A percentile compares a stretch with the other conserved stretches of the same genome.
These are phyloP conservation scores for Tursiops truncatus DNA, from an alignment of 2,113 vertebrate species.

Conservation along the genomic window DNA sequence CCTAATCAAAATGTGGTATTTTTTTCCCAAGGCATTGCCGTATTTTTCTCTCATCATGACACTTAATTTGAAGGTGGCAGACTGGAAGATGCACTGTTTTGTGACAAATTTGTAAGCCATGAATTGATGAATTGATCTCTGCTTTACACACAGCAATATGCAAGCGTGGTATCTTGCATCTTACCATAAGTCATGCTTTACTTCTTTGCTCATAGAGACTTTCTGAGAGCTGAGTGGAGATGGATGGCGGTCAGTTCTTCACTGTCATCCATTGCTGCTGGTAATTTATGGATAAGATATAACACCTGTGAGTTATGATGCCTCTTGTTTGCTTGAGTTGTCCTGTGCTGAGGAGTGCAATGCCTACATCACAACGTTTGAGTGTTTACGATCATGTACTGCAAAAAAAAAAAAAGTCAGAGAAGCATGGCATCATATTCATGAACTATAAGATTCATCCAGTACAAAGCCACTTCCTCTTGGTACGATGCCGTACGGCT, in stretches of 20 bases:
- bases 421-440: not conserved
- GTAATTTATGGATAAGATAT: constrained; percentile 62
- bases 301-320: constrained; percentile 63
- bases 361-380: constrained; percentile 58
- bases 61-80: constrained; percentile 74
- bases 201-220: constrained; percentile 58
- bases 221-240: constrained; percentile 55
- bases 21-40: not conserved
- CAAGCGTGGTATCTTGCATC: constrained; percentile 43
- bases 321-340: constrained; percentile 59
- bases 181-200: constrained; percentile 64
- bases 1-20: constrained; percentile 64
- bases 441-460: not conserved
- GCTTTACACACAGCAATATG: constrained; percentile 16
- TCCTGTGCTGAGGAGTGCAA: constrained; percentile 32
- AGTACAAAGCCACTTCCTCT: constrained; percentile 34
- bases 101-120: constrained; percentile 67
- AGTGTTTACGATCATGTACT: constrained; percentile 16
- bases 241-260: constrained; percentile 59
- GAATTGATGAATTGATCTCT: constrained; percentile 73
- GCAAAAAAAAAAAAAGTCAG: not conserved
- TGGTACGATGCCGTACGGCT: not conserved
- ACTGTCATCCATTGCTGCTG: constrained; percentile 42
- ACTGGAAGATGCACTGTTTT: constrained; percentile 60
- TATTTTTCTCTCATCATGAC: constrained; percentile 73